A percentile compares a stretch with the other conserved stretches of the same genome.
phyloP scores from a whole-genome alignment of 2,797 vertebrate genomes.

The Sebastes dallii region DNA sequence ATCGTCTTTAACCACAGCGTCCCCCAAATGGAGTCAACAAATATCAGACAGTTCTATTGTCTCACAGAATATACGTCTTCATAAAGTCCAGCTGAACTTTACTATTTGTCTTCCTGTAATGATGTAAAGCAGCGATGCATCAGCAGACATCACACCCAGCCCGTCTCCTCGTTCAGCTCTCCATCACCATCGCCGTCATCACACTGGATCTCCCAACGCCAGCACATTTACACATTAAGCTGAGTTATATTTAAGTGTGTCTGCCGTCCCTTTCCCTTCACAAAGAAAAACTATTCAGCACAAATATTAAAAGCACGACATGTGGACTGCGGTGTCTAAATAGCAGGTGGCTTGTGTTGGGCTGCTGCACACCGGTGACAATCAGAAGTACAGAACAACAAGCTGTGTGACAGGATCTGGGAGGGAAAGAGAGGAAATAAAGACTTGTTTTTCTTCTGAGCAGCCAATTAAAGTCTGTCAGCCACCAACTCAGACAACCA shows the following conservation, averaged over 20 bases:
- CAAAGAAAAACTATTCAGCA: slow-evolving; percentile 10
- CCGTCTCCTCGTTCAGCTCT: background rate
- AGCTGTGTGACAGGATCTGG: background rate
- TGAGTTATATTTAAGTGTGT: background rate
- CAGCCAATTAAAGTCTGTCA: background rate
- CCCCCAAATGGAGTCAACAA: too few relatives aligned
- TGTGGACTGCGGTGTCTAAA: slow-evolving; percentile 14
- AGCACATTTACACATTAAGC: slow-evolving; percentile 8
- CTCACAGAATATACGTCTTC: too few relatives aligned
- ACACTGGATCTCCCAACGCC: background rate
- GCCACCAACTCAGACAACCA: background rate
- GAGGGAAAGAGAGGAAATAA: background rate
- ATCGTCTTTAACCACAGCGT: too few relatives aligned
- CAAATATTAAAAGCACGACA: slow-evolving; percentile 13
- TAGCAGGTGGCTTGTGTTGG: background rate
- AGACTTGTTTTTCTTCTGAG: background rate
- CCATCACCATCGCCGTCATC: background rate
- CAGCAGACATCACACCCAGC: background rate
- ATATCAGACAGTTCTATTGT: too few relatives aligned
- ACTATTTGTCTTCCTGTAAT: background rate
- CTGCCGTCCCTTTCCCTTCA: background rate
- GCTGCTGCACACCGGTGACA: slow-evolving; percentile 2
- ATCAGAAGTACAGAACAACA: slow-evolving; percentile 5
- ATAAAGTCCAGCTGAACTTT: background rate
- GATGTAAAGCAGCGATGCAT: background rate